These are phyloP conservation scores for Periplaneta americana DNA, from an alignment of 1,140 invertebrate species.

Conservation along the genomic window DNA sequence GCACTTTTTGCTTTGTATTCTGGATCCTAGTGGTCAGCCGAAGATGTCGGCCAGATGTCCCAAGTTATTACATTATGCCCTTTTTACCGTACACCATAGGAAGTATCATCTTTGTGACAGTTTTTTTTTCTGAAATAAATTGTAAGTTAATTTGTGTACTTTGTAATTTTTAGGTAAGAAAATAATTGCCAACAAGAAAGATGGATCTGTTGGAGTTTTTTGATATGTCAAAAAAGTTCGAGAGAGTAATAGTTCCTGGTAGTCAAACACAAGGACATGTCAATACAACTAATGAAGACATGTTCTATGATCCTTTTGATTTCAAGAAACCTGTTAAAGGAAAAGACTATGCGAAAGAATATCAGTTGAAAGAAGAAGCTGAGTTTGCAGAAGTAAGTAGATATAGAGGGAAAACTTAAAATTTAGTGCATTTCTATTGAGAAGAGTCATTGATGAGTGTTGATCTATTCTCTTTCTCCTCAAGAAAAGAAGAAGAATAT, in stretches of 20 bases:
- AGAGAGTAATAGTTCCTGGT: not conserved
- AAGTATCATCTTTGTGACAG: no score
- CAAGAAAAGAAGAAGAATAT: no score
- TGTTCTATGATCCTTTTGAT: not conserved
- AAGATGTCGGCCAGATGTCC: no score
- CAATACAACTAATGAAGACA: not conserved
- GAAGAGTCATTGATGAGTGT: not conserved
- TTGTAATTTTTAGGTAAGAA: no score
- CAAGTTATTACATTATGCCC: no score
- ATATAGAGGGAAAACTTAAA: not conserved
- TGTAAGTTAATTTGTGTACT: no score
- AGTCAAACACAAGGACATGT: not conserved
- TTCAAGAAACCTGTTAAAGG: not conserved
- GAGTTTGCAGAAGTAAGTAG: not conserved
- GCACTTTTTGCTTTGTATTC: no score
- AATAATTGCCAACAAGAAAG: not conserved
- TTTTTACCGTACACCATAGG: no score
- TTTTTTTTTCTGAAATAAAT: no score
- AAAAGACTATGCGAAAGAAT: not conserved
- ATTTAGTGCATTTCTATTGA: not conserved
- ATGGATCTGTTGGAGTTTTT: slow-evolving; percentile 5
- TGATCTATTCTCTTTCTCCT: no score
- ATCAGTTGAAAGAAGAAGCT: not conserved
- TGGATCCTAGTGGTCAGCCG: no score
- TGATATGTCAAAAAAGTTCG: slow-evolving; percentile 1